A percentile compares a stretch with the other conserved stretches of the same genome.
Evolutionary conservation across 2,113 vertebrate species (phyloP).

Genomic region (Lophura nycthemera): DNA sequence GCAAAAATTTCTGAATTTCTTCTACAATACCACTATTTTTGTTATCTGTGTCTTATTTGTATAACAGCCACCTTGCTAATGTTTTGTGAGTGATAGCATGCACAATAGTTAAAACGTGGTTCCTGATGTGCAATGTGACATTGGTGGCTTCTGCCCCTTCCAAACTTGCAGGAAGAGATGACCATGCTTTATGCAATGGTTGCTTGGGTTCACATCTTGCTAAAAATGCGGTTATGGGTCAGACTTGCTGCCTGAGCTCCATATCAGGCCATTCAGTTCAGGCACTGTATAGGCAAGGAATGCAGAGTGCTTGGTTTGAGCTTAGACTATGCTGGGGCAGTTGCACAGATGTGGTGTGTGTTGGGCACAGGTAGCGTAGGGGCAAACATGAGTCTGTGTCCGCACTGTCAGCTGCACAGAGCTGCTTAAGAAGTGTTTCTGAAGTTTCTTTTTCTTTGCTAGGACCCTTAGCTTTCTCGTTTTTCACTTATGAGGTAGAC

Average conservation of each 20-base stretch:
- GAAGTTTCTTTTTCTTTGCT: neutral
- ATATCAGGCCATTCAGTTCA: fast-evolving
- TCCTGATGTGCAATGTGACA: neutral
- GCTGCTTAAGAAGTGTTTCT: neutral
- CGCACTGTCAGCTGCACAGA: too few species aligned
- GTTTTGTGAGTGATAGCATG: neutral
- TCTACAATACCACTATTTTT: neutral
- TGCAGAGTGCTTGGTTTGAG: fast-evolving
- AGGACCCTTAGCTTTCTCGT: neutral
- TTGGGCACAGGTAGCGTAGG: fast-evolving
- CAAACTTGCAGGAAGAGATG: neutral
- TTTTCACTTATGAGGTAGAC: neutral
- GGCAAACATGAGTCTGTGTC: fast-evolving
- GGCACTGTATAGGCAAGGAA: fast-evolving
- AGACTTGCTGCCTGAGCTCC: neutral
- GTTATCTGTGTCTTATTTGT: neutral
- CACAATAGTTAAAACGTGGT: neutral
- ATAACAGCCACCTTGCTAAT: neutral
- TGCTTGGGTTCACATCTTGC: neutral
- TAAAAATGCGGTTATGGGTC: neutral
- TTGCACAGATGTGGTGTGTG: fast-evolving
- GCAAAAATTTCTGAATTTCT: neutral
- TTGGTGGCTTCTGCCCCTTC: neutral
- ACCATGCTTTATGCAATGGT: neutral
- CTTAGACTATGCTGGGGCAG: fast-evolving